These are phyloP conservation scores for Himalopsyche anomala DNA, from an alignment of 2,888 invertebrate genomes.

Conservation along the genomic window DNA sequence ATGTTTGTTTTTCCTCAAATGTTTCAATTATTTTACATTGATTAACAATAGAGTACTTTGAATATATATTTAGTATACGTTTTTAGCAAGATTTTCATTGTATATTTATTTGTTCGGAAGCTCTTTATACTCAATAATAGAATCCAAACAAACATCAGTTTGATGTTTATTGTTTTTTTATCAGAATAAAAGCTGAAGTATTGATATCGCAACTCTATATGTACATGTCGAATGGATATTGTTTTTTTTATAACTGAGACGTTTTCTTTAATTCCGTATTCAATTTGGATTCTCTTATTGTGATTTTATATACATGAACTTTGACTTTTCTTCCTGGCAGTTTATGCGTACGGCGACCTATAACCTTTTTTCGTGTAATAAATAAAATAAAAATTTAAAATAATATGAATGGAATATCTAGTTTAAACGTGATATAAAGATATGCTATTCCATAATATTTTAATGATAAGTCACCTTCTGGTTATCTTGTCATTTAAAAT, in stretches of 20 bases:
- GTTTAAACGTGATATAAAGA: background rate
- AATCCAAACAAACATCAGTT: background rate
- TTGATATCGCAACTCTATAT: too few relatives aligned
- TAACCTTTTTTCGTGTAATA: background rate
- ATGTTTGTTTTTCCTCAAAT: too few relatives aligned
- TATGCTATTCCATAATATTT: too few relatives aligned
- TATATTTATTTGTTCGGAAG: constrained; percentile 10
- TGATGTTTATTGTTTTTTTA: too few relatives aligned
- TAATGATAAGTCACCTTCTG: too few relatives aligned
- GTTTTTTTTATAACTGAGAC: too few relatives aligned
- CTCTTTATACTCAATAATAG: background rate
- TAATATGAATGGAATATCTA: background rate
- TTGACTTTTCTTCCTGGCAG: background rate
- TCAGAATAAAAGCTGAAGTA: too few relatives aligned
- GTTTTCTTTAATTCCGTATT: background rate
- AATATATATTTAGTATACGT: background rate
- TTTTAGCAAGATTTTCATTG: background rate
- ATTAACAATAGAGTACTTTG: too few relatives aligned
- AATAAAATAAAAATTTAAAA: background rate
- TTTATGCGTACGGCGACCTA: background rate
- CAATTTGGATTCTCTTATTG: constrained; percentile 13
- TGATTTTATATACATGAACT: background rate
- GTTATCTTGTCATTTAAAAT: too few relatives aligned
- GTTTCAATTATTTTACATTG: too few relatives aligned
- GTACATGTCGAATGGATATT: too few relatives aligned